Percentiles rank a stretch among this genome's conserved stretches.
Conservation (phyloP, 2,888 invertebrate genomes). For the Julus scanicus region DNA sequence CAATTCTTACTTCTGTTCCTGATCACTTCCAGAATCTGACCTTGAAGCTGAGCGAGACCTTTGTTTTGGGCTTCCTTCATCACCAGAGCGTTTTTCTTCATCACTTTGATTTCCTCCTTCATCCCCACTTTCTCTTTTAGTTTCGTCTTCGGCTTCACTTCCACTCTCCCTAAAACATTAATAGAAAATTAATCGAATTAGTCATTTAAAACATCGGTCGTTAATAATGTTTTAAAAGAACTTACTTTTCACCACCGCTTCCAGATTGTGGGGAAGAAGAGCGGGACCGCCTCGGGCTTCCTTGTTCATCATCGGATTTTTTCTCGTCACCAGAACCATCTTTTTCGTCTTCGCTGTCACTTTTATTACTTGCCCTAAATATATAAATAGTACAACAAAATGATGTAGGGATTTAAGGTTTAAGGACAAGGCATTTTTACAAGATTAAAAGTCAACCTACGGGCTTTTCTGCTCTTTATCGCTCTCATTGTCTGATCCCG, state of each 20-base stretch:
- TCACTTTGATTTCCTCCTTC: conserved; percentile 59
- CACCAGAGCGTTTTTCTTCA: conserved; percentile 33
- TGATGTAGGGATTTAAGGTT: not conserved
- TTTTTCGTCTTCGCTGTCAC: conserved; percentile 51
- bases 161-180: not conserved
- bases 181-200: not conserved
- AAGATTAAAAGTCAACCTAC: not conserved
- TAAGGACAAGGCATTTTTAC: too few species aligned
- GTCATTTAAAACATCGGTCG: too few species aligned
- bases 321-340: conserved; percentile 44
- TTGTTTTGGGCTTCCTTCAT: conserved; percentile 50
- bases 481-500: not conserved
- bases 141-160: conserved; percentile 58
- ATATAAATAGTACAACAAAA: not conserved
- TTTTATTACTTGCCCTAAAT: conserved; percentile 38
- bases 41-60: conserved; percentile 43
- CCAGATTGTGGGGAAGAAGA: conserved; percentile 41
- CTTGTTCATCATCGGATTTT: conserved; percentile 31
- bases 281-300: conserved; percentile 43
- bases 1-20: conserved; percentile 47
- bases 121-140: conserved; percentile 61
- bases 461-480: conserved; percentile 43
- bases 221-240: not conserved
- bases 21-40: conserved; percentile 54
- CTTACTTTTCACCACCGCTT: conserved; percentile 52